A percentile compares a stretch with the other conserved stretches of the same genome.
Evolutionary conservation across 2,797 vertebrate species (phyloP).

Genomic region (Anguilla anguilla): DNA sequence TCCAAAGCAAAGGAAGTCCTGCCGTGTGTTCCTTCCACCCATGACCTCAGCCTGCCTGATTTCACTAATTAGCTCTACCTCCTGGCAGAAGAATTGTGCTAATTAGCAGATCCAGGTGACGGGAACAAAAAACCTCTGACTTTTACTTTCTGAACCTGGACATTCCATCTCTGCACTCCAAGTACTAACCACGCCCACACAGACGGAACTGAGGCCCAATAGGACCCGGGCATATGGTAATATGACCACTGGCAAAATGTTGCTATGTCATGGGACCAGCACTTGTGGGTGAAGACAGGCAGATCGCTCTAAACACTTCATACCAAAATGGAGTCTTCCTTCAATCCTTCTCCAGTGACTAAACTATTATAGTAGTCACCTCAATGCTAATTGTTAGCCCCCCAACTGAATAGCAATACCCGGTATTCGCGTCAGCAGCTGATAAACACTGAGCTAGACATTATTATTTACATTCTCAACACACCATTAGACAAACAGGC

Average conservation of each 20-base stretch:
- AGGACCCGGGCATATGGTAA: too few relatives aligned
- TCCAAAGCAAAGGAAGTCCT: too few relatives aligned
- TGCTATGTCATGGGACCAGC: not conserved
- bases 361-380: not conserved
- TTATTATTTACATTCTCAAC: not conserved
- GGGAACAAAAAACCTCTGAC: too few relatives aligned
- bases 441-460: not conserved
- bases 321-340: not conserved
- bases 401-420: not conserved
- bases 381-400: not conserved
- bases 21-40: too few relatives aligned
- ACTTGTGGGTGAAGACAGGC: not conserved
- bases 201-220: too few relatives aligned
- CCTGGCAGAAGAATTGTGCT: too few relatives aligned
- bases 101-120: too few relatives aligned
- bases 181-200: too few relatives aligned
- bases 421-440: not conserved
- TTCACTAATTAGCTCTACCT: too few relatives aligned
- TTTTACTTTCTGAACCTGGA: too few relatives aligned
- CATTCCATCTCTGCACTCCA: too few relatives aligned
- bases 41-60: too few relatives aligned
- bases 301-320: not conserved
- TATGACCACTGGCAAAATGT: not conserved
- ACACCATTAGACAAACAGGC: not conserved
- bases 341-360: not conserved